These are phyloP conservation scores for Epinotia nisella DNA, from an alignment of 2,888 invertebrate species.

Conservation along the genomic window DNA sequence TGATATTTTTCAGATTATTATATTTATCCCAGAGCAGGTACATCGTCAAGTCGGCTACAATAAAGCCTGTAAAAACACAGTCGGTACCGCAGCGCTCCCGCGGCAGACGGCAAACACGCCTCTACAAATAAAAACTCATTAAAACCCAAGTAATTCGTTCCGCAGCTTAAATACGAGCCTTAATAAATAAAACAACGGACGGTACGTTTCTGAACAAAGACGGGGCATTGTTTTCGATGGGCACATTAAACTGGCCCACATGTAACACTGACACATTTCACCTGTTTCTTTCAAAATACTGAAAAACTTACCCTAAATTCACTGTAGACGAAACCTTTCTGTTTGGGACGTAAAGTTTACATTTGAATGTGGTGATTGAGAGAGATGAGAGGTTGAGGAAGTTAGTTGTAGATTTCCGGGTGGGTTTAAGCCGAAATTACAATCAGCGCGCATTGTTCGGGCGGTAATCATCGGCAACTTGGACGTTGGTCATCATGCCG, in stretches of 20 bases:
- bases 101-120: constrained; percentile 33
- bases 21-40: not conserved
- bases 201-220: constrained; percentile 37
- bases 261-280: constrained; percentile 41
- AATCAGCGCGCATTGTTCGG: constrained; percentile 43
- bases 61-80: constrained; percentile 17
- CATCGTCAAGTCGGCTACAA: not conserved
- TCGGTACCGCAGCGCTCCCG: not conserved
- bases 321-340: not conserved
- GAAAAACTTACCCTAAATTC: not conserved
- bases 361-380: not conserved
- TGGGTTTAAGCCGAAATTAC: constrained; percentile 40
- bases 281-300: not conserved
- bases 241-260: constrained; percentile 41
- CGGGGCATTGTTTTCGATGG: constrained; percentile 42
- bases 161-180: constrained; percentile 37
- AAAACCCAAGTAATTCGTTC: constrained; percentile 44
- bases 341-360: not conserved
- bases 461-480: constrained; percentile 39
- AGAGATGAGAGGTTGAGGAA: constrained; percentile 18
- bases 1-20: not conserved
- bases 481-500: constrained; percentile 24
- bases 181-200: constrained; percentile 45
- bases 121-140: constrained; percentile 44
- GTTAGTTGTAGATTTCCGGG: not conserved